phyloP scores from a whole-genome alignment of 2,888 invertebrate species.

The Acanthopleura granulata region DNA sequence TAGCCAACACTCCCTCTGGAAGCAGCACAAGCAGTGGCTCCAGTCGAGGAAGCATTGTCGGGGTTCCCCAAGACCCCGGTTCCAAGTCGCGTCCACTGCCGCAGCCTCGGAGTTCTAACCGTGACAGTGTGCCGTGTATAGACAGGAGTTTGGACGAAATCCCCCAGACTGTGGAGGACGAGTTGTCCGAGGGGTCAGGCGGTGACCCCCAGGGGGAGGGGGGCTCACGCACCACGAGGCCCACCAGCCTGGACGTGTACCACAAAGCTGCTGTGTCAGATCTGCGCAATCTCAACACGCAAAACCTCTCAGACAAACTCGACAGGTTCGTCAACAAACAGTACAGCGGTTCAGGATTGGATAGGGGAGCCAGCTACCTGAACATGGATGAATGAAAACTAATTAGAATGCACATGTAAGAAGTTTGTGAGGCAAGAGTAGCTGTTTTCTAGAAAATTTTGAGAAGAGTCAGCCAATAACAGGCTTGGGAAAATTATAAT shows the following conservation, averaged over 20 bases:
- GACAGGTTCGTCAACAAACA: too few relatives aligned
- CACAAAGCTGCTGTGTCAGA: constrained; percentile 7
- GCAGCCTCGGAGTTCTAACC: constrained; percentile 32
- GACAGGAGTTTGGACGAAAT: constrained; percentile 61
- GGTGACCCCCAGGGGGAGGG: neutral
- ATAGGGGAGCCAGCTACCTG: too few relatives aligned
- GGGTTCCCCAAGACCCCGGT: constrained; percentile 25
- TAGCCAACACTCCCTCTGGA: constrained; percentile 29
- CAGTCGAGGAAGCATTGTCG: constrained; percentile 13
- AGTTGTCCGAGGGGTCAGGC: neutral
- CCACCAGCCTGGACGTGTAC: neutral
- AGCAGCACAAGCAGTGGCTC: constrained; percentile 28
- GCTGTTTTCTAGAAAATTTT: too few relatives aligned
- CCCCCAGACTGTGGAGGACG: constrained; percentile 35
- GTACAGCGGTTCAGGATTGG: too few relatives aligned
- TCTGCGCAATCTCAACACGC: neutral
- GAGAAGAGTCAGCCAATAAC: too few relatives aligned
- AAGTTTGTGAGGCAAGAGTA: too few relatives aligned
- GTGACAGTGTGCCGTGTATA: constrained; percentile 54
- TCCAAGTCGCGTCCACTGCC: constrained; percentile 37
- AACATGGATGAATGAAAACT: too few relatives aligned
- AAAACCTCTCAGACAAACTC: too few relatives aligned
- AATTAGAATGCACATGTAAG: too few relatives aligned
- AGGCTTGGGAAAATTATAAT: too few relatives aligned
- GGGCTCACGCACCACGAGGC: neutral